These are phyloP conservation scores for Dipus sagitta DNA, from an alignment of 2,797 vertebrate species.

Conservation along the genomic window DNA sequence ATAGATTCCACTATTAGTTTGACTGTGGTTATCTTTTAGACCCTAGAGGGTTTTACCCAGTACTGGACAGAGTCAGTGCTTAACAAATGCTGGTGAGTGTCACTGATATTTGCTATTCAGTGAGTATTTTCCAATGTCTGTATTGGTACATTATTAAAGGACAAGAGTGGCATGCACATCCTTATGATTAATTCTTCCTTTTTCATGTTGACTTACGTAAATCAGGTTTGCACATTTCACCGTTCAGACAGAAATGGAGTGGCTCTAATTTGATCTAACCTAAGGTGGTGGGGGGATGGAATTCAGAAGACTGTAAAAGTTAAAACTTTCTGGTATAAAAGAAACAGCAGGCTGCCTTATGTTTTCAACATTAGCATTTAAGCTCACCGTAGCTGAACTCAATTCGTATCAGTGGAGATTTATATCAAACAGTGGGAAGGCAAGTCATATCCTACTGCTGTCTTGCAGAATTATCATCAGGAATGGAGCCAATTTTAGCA, in stretches of 20 bases:
- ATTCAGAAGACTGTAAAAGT: slow-evolving; percentile 79
- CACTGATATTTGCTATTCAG: slow-evolving; percentile 12
- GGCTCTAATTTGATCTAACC: slow-evolving; percentile 77
- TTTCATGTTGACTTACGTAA: slow-evolving; percentile 79
- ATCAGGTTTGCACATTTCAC: slow-evolving; percentile 73
- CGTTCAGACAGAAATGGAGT: slow-evolving; percentile 71
- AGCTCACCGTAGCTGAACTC: slow-evolving; percentile 87
- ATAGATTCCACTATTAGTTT: neutral
- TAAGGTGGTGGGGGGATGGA: slow-evolving; percentile 41
- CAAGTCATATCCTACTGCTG: slow-evolving; percentile 85
- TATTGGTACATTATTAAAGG: slow-evolving; percentile 24
- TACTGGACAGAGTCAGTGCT: neutral
- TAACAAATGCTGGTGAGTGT: slow-evolving; percentile 31
- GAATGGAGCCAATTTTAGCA: slow-evolving; percentile 84
- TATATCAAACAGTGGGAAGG: slow-evolving; percentile 89
- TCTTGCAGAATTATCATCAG: slow-evolving; percentile 88
- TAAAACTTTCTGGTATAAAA: slow-evolving; percentile 87
- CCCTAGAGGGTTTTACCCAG: slow-evolving; percentile 9
- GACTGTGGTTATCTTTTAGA: slow-evolving; percentile 24
- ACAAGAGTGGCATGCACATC: neutral
- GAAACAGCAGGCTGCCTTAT: slow-evolving; percentile 87
- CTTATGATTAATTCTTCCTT: slow-evolving; percentile 68
- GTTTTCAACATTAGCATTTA: slow-evolving; percentile 88
- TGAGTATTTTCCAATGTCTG: neutral
- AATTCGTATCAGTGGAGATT: slow-evolving; percentile 88